Percentiles rank a stretch among this genome's conserved stretches.
Evolutionary conservation across 2,113 vertebrate genomes (phyloP).

Genomic region (Toxostoma redivivum): DNA sequence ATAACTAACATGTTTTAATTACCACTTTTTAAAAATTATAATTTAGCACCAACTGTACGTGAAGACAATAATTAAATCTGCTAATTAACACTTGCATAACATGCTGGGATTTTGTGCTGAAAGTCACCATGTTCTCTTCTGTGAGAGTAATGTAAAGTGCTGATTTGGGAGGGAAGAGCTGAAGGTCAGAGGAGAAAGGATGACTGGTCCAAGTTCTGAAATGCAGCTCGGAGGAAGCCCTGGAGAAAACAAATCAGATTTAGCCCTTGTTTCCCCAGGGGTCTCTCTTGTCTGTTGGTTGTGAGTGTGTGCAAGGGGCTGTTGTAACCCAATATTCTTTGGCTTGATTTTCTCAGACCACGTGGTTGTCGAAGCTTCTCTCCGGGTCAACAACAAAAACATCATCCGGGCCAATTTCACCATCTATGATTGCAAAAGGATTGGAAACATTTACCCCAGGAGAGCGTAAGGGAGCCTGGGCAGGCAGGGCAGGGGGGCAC

Average conservation of each 20-base stretch:
- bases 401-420: slow-evolving; percentile 88
- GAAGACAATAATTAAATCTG: slow-evolving; percentile 33
- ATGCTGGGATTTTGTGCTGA: not conserved
- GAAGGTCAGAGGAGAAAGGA: not conserved
- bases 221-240: not conserved
- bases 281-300: slow-evolving; percentile 7
- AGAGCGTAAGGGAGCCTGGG: slow-evolving; percentile 79
- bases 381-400: slow-evolving; percentile 83
- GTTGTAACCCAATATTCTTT: slow-evolving; percentile 53
- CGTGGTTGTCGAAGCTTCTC: slow-evolving; percentile 78
- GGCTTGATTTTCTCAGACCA: slow-evolving; percentile 82
- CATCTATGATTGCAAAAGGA: slow-evolving; percentile 90
- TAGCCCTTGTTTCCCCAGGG: slow-evolving; percentile 20
- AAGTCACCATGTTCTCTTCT: not conserved
- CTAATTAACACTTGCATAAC: slow-evolving; percentile 43
- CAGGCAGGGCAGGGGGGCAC: not conserved
- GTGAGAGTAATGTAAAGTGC: not conserved
- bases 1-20: slow-evolving; percentile 51
- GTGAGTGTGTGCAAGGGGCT: not conserved
- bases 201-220: not conserved
- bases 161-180: slow-evolving; percentile 17
- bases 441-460: slow-evolving; percentile 80
- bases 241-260: slow-evolving; percentile 33
- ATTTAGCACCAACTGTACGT: slow-evolving; percentile 18
- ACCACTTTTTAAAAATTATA: not conserved